Conservation (phyloP, 2,888 invertebrate genomes). For the Orchestes rusci region DNA sequence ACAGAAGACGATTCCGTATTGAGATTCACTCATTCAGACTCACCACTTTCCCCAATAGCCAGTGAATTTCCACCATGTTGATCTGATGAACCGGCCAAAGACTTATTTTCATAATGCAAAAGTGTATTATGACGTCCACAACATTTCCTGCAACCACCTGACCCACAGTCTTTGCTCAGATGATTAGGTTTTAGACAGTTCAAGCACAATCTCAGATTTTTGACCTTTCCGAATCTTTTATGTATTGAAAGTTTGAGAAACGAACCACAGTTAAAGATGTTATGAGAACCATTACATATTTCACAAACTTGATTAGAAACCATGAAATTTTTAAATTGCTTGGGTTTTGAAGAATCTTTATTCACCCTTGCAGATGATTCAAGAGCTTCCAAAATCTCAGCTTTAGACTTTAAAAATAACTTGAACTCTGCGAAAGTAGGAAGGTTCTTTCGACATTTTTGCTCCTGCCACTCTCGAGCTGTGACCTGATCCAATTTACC, state of each 20-base stretch:
- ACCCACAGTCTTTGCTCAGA: neutral
- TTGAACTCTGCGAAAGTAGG: constrained; percentile 5
- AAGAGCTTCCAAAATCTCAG: constrained; percentile 1
- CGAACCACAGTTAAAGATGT: neutral
- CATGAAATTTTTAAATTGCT: constrained; percentile 1
- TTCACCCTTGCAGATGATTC: neutral
- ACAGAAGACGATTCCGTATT: neutral
- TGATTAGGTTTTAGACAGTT: constrained; percentile 3
- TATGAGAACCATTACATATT: constrained; percentile 3
- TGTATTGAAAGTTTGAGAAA: neutral
- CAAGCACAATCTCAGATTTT: neutral
- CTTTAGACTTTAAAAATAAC: constrained; percentile 5
- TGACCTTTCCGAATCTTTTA: neutral
- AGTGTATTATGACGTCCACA: neutral
- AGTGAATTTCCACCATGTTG: neutral
- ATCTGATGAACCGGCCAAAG: too few species aligned
- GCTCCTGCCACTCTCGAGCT: constrained; percentile 3
- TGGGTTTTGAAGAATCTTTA: neutral
- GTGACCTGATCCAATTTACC: constrained; percentile 1
- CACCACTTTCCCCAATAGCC: neutral
- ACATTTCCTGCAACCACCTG: constrained; percentile 4
- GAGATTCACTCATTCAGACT: neutral
- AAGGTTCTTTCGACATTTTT: neutral
- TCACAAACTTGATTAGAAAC: neutral
- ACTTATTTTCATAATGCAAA: constrained; percentile 6